Evolutionary conservation across 1,140 invertebrate species (phyloP), one percentile per base, ranked within the genome.

Genomic region (Lerema accius): DNA sequence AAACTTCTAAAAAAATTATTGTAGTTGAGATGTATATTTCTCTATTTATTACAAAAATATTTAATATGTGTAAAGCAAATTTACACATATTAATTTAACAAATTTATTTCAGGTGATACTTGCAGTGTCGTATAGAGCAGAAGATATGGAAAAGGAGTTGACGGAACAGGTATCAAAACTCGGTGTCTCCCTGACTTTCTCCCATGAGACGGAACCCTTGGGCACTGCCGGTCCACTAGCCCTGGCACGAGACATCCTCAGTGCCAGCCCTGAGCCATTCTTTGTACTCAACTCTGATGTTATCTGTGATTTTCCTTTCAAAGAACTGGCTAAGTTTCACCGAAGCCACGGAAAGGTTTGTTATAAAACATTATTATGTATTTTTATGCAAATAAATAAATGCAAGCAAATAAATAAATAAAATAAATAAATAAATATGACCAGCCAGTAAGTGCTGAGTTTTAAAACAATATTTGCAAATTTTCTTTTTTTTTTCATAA

Each of bases 151-250:
- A 91, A 93, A 96, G 77, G 98, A 99, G 84, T 91, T 99, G 15
- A 95, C 93, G 68, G 93, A 94, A 64, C 95, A 99, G 86, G 97
- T 97, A 7, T 93, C 96, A 65, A 96, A 97, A 86, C 84, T 97
- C 43, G 96, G 96, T 40, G 94, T 96, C 3, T 96, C 94, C 61
- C 93, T 99, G 48, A 95, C 97, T 53, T 98, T 99, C 84, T 99
- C 98, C 0, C 95, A 98, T 79, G 99, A 99, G 92, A 94, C 94
- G 40, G 97, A 99, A 90, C 99, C 99, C 0, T 89, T 99, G 13
- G 99, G 99, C n/a, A 99, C 99, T 23, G 99, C 99, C n/a, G 99
- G 99, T 7, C 99, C 99, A 1, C 89, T 99, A 42, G 98, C 98
- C 0, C 89, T 99, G 26, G 99, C 98, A 0, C 93, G 94, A 69